Evolutionary conservation across 1,140 invertebrate genomes (phyloP).

Genomic region (Tetramorium alpestre): DNA sequence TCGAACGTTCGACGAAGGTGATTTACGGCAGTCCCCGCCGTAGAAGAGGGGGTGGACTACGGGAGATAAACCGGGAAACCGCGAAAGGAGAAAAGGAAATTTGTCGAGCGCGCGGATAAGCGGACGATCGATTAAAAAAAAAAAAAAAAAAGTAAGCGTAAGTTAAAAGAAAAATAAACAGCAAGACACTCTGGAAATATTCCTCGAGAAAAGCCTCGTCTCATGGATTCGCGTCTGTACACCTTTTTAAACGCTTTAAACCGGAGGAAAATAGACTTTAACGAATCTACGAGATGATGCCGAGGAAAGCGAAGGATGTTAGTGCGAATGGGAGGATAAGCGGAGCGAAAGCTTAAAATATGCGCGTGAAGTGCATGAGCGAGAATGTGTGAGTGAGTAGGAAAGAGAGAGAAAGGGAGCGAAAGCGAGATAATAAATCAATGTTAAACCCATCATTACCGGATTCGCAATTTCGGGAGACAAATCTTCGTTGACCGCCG

Average conservation of each 20-base stretch:
- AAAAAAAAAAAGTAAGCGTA: constrained; percentile 50
- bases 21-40: constrained; percentile 31
- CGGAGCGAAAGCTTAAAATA: constrained; percentile 49
- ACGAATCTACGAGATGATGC: constrained; percentile 84
- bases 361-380: constrained; percentile 9
- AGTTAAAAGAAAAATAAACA: constrained; percentile 61
- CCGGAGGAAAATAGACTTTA: constrained; percentile 59
- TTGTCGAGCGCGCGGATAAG: constrained; percentile 84
- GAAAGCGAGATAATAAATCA: constrained; percentile 75
- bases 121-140: constrained; percentile 67
- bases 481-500: constrained; percentile 75
- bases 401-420: constrained; percentile 42
- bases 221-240: constrained; percentile 79
- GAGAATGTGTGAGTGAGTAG: constrained; percentile 1
- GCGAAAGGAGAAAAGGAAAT: constrained; percentile 16
- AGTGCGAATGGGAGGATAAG: constrained; percentile 36
- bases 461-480: constrained; percentile 75
- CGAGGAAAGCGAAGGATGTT: constrained; percentile 64
- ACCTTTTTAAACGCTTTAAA: constrained; percentile 62
- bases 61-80: not conserved
- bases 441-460: constrained; percentile 78
- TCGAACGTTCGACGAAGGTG: constrained; percentile 83
- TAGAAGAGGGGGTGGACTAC: constrained; percentile 8
- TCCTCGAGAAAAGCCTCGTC: constrained; percentile 81
- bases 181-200: constrained; percentile 43